A percentile compares a stretch with the other conserved stretches of the same genome.
Evolutionary conservation across 2,888 invertebrate genomes (phyloP).

Genomic region (Thereva nobilitata): DNA sequence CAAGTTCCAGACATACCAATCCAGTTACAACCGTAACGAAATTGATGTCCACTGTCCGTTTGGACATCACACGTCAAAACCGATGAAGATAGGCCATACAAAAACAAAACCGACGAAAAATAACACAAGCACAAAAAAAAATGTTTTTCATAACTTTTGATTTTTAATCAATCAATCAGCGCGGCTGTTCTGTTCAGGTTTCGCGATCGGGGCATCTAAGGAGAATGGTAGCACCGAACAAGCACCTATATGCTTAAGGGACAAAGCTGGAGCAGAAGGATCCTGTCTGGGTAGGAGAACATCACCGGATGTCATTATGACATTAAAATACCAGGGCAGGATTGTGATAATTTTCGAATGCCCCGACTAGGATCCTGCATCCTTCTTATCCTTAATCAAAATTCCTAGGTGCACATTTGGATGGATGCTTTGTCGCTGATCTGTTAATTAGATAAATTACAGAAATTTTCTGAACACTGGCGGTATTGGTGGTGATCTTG

Average conservation of each 20-base stretch:
- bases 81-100: not conserved
- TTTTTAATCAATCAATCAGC: constrained; percentile 35
- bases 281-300: no score
- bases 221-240: no score
- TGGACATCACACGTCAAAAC: constrained; percentile 2
- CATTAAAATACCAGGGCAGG: constrained; percentile 39
- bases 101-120: constrained; percentile 11
- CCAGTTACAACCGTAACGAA: constrained; percentile 35
- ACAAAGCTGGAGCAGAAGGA: no score
- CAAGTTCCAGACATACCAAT: constrained; percentile 36
- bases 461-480: constrained; percentile 40
- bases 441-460: constrained; percentile 43
- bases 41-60: constrained; percentile 30
- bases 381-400: constrained; percentile 34
- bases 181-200: constrained; percentile 2
- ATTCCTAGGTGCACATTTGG: constrained; percentile 37
- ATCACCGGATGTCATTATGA: constrained; percentile 39
- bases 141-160: constrained; percentile 36
- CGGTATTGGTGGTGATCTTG: constrained; percentile 33
- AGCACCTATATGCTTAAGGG: no score
- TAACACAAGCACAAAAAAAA: constrained; percentile 9
- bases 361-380: constrained; percentile 5
- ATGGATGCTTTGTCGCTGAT: constrained; percentile 36
- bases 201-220: no score
- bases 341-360: constrained; percentile 7